Conservation (phyloP, 2,113 vertebrate species). For the Recurvirostra avosetta region DNA sequence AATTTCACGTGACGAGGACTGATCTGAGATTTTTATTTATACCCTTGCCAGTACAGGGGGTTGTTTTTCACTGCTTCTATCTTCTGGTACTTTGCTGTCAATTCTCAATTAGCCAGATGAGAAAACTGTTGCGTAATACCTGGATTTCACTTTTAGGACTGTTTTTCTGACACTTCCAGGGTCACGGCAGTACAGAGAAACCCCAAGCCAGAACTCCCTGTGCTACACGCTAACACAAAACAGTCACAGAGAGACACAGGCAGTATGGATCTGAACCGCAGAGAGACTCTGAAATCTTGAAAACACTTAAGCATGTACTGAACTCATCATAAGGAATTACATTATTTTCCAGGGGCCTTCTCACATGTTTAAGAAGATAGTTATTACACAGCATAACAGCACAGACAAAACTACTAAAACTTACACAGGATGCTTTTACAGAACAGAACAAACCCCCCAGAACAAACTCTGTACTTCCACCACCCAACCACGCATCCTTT, state of each 20-base stretch:
- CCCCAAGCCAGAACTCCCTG: neutral
- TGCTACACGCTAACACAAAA: neutral
- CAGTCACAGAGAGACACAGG: neutral
- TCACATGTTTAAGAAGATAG: neutral
- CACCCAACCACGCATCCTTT: neutral
- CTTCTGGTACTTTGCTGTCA: neutral
- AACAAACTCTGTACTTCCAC: neutral
- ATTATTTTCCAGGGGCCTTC: neutral
- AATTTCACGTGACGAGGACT: rapidly evolving
- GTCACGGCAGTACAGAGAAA: neutral
- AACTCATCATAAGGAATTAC: neutral
- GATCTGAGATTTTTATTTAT: neutral
- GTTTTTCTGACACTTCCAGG: neutral
- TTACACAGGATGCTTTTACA: neutral
- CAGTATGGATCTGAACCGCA: rapidly evolving
- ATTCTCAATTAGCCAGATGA: neutral
- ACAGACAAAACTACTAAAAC: neutral
- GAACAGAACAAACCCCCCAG: neutral
- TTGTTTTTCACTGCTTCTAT: neutral
- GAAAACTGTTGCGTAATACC: neutral
- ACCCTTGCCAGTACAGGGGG: neutral
- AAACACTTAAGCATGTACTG: neutral
- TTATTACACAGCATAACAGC: neutral
- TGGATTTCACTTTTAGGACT: neutral
- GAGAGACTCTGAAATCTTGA: neutral